A percentile compares a stretch with the other conserved stretches of the same genome.
These are phyloP conservation scores for Drosophila paranaensis DNA, from an alignment of 2,888 invertebrate species.

Conservation along the genomic window DNA sequence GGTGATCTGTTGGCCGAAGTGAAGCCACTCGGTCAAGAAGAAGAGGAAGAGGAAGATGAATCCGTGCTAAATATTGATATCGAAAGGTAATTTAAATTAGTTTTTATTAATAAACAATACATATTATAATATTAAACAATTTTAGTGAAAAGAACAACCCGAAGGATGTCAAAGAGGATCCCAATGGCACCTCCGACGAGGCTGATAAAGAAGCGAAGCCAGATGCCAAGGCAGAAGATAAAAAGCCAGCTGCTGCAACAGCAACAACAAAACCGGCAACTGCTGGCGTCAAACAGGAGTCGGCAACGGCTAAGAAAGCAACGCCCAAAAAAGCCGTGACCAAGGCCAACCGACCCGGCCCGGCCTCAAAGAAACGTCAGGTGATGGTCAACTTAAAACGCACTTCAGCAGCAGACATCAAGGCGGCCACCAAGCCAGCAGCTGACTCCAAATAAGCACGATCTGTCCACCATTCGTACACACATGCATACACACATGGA, in stretches of 20 bases:
- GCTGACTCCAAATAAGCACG: conserved; percentile 57
- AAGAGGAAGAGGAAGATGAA: conserved; percentile 89
- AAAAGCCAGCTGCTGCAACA: conserved; percentile 25
- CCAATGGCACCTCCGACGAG: conserved; percentile 71
- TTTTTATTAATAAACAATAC: background rate
- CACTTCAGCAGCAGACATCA: conserved; percentile 55
- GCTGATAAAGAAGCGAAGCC: conserved; percentile 34
- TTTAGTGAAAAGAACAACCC: conserved; percentile 86
- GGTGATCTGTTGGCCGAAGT: conserved; percentile 90
- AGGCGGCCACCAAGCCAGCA: conserved; percentile 58
- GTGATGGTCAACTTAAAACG: conserved; percentile 68
- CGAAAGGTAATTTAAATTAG: conserved; percentile 85
- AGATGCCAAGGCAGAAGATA: conserved; percentile 33
- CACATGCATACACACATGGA: conserved; percentile 3
- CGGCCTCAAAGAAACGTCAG: conserved; percentile 65
- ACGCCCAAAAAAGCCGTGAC: conserved; percentile 42
- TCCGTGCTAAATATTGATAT: conserved; percentile 85
- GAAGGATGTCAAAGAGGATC: conserved; percentile 76
- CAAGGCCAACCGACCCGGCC: conserved; percentile 63
- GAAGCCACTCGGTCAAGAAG: conserved; percentile 88
- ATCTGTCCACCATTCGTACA: conserved; percentile 11
- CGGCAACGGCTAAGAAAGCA: conserved; percentile 46
- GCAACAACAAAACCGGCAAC: conserved; percentile 40
- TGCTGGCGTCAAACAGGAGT: conserved; percentile 15
- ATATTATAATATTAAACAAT: background rate